These are phyloP conservation scores for Papilio glaucus DNA, from an alignment of 1,140 invertebrate species.

Conservation along the genomic window DNA sequence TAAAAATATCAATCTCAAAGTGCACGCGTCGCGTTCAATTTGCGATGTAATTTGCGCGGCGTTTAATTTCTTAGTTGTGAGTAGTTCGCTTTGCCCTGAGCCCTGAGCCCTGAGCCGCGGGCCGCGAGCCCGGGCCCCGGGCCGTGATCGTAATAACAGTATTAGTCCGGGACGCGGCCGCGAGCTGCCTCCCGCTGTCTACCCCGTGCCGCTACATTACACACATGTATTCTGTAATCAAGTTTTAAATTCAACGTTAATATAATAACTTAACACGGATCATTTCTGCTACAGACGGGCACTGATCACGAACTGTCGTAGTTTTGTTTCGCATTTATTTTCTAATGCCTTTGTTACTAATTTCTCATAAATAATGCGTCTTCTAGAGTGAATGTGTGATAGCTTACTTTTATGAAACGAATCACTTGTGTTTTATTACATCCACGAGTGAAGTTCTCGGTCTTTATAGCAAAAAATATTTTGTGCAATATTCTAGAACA, in stretches of 20 bases:
- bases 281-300: not conserved
- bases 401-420: too few relatives aligned
- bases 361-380: too few relatives aligned
- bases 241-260: conserved; percentile 3
- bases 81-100: conserved; percentile 43
- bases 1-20: conserved; percentile 6
- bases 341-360: too few relatives aligned
- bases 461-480: too few relatives aligned
- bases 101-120: conserved; percentile 40
- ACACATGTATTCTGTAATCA: not conserved
- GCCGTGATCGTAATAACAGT: conserved; percentile 48
- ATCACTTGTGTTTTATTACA: too few relatives aligned
- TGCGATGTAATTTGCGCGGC: not conserved
- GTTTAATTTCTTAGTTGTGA: conserved; percentile 37
- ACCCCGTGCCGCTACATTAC: not conserved
- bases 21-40: not conserved
- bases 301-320: not conserved
- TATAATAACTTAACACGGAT: not conserved
- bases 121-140: conserved; percentile 35
- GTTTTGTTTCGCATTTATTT: not conserved
- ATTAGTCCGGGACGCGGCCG: conserved; percentile 39
- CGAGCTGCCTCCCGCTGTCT: not conserved
- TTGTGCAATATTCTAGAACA: too few relatives aligned
- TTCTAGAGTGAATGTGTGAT: too few relatives aligned
- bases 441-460: too few relatives aligned